Base-by-base conservation (phyloP, 2,888 invertebrate genomes). In the Erynnis tages region DNA sequence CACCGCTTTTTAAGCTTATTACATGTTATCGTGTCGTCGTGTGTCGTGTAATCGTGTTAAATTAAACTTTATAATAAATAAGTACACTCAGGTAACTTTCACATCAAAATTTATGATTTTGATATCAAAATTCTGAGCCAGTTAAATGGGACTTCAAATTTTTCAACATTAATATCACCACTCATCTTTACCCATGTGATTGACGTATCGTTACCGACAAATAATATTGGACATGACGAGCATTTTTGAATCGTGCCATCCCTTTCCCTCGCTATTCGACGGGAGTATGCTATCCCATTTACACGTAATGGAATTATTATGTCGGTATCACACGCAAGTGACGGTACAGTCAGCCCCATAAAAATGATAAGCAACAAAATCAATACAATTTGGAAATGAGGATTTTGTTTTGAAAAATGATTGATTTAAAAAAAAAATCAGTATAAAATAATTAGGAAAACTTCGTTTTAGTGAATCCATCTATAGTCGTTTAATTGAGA, bases 171-270 rank as follows among this genome's bases (percentile, higher is more conserved):
- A 48, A 37, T 4, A 48, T 48, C 30, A 48, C 47, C 29, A 38
- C 21, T 48, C 47, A 48, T 48, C 38, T 30, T 48, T 30, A 29
- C 37, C 6, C 37, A 35, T 5, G 17, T 48, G 47, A 48, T 48
- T 48, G 47, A 48, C 48, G 32, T 32, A 48, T 48, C 38, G 34
- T 45, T 48, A 48, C 30, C 47, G 29, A 29, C 38, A 48, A 30
- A 48, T 48, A 48, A 40, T 48, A 48, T 48, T 16, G 40, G 23
- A 21, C 30, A 48, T 48, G 48, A 48, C 48, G 5, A 23, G 32
- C 48, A 40, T 38, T 23, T 40, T 40, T 23, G 10, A 16, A 13
- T 5, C 1, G 4, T 30, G 8, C 16, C 21, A 32, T 40, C 48
- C n/a, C 23, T 30, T 21, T 40, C 48, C 21, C 10, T 10, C 29